Evolutionary conservation across 2,113 vertebrate species (phyloP).

Genomic region (Mormoops blainvillei): DNA sequence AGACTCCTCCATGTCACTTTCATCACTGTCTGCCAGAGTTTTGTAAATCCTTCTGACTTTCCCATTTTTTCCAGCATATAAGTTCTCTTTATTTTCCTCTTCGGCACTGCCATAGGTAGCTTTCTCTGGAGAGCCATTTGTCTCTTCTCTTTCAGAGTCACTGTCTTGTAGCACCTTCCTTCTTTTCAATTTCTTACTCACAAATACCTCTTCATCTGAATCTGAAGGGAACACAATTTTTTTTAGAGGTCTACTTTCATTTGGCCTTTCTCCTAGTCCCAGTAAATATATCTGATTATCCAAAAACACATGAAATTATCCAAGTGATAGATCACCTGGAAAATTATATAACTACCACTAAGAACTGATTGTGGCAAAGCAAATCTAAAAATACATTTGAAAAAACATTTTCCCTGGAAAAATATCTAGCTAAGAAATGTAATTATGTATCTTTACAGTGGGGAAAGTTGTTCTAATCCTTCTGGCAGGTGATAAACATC

Average conservation of each 20-base stretch:
- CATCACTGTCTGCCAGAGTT: conserved; percentile 75
- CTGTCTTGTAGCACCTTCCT: conserved; percentile 89
- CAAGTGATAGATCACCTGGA: background rate
- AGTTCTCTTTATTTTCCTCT: conserved; percentile 52
- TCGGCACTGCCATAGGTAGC: conserved; percentile 53
- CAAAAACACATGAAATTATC: conserved; percentile 31
- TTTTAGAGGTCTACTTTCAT: background rate
- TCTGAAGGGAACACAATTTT: conserved; percentile 72
- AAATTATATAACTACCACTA: conserved; percentile 37
- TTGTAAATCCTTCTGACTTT: conserved; percentile 60
- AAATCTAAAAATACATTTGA: conserved; percentile 28
- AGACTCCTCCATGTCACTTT: conserved; percentile 68
- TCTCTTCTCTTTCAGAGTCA: conserved; percentile 85
- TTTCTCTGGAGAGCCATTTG: conserved; percentile 1
- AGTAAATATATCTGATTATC: background rate
- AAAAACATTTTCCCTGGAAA: conserved; percentile 5
- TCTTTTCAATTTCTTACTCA: conserved; percentile 82
- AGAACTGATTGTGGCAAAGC: conserved; percentile 36
- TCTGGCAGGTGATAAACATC: conserved; percentile 54
- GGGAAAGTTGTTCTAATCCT: conserved; percentile 43
- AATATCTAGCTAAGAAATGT: background rate
- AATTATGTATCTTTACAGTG: conserved; percentile 47
- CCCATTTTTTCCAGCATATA: conserved; percentile 56
- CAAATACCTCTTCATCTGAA: conserved; percentile 90
- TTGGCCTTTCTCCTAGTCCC: background rate